phyloP scores from a whole-genome alignment of 1,140 invertebrate genomes.

The Oppia nitens region DNA sequence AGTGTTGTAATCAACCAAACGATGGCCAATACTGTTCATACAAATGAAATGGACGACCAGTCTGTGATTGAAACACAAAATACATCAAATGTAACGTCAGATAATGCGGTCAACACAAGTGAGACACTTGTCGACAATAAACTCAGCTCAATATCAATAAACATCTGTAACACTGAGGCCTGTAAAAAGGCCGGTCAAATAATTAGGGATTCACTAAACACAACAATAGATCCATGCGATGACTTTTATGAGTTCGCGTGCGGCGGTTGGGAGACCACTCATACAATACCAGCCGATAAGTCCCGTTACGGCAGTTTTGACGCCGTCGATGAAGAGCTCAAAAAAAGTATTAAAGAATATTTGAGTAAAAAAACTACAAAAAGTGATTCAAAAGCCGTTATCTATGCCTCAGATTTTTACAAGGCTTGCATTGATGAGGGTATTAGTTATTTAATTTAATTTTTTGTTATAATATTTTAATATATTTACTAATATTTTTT shows the following conservation, averaged over 20 bases:
- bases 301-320: neutral
- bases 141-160: neutral
- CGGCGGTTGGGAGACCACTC: conserved; percentile 35
- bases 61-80: neutral
- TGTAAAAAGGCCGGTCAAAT: conserved; percentile 2
- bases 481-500: no score
- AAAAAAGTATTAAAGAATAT: neutral
- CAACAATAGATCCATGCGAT: conserved; percentile 36
- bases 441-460: neutral
- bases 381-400: neutral
- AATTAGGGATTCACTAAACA: conserved; percentile 45
- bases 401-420: neutral
- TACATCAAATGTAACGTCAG: neutral
- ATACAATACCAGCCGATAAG: conserved; percentile 41
- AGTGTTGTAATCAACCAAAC: neutral
- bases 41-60: neutral
- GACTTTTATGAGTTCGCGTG: conserved; percentile 52
- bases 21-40: neutral
- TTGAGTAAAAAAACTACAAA: neutral
- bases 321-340: conserved; percentile 1
- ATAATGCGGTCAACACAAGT: neutral
- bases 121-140: neutral
- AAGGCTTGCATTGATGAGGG: neutral
- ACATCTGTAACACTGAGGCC: conserved; percentile 2
- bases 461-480: neutral